phyloP scores from a whole-genome alignment of 2,797 vertebrate genomes.

The Myotis vivesi region DNA sequence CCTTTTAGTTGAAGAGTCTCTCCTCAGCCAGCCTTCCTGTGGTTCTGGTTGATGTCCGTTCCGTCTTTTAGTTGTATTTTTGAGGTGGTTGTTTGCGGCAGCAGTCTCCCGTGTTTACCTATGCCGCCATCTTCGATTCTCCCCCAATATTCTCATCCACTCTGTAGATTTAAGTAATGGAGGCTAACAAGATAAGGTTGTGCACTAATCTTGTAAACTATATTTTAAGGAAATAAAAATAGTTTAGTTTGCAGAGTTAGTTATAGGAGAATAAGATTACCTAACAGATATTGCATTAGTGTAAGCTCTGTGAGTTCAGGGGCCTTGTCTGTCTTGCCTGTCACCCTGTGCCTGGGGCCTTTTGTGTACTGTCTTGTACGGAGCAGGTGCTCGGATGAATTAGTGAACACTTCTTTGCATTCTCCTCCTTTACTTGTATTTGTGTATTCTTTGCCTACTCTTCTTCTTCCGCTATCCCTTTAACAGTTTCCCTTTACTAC shows the following conservation, averaged over 20 bases:
- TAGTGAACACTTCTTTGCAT: background rate
- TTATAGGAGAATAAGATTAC: background rate
- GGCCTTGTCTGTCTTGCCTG: background rate
- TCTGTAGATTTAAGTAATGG: conserved; percentile 19
- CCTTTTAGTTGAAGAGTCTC: too few species aligned
- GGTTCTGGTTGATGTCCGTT: too few species aligned
- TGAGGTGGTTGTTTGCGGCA: too few species aligned
- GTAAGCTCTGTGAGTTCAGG: background rate
- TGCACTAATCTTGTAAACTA: background rate
- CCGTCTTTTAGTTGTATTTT: too few species aligned
- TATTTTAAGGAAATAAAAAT: conserved; percentile 3
- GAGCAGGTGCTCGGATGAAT: background rate
- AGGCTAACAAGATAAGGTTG: background rate
- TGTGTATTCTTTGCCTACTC: background rate
- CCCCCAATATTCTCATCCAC: too few species aligned
- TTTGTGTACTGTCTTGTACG: background rate
- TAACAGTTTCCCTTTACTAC: background rate
- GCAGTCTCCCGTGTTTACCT: too few species aligned
- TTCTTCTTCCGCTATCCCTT: background rate
- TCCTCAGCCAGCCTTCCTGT: too few species aligned
- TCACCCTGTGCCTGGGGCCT: background rate
- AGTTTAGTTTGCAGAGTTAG: conserved; percentile 10
- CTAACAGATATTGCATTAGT: background rate
- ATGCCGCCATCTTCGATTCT: too few species aligned
- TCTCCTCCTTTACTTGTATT: background rate